Evolutionary conservation across 2,797 vertebrate species (phyloP).

Genomic region (Semotilus atromaculatus): DNA sequence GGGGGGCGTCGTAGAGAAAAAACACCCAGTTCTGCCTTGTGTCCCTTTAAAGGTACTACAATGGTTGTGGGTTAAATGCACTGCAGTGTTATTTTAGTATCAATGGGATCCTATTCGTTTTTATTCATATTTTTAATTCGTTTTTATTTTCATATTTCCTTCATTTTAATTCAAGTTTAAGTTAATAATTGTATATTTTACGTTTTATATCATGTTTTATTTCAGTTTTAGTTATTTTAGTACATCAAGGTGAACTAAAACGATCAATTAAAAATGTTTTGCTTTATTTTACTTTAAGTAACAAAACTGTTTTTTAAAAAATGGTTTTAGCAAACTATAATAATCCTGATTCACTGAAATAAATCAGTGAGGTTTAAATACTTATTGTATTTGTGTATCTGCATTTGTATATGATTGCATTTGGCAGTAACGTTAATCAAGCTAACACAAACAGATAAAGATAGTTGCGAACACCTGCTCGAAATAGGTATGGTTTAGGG

Average conservation of each 20-base stretch:
- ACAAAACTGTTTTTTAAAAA: neutral
- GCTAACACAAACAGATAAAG: slow-evolving; percentile 10
- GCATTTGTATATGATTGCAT: neutral
- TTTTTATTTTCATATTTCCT: neutral
- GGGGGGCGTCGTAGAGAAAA: too few species aligned
- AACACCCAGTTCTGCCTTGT: too few species aligned
- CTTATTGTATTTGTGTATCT: neutral
- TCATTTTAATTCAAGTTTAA: neutral
- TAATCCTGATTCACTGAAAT: neutral
- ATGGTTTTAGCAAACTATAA: neutral
- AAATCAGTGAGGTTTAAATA: too few species aligned
- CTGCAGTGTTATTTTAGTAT: neutral
- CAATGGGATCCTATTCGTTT: neutral
- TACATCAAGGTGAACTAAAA: neutral
- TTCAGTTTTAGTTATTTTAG: neutral
- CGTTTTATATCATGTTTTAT: neutral
- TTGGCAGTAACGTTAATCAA: neutral
- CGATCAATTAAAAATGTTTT: neutral
- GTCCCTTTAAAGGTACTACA: neutral
- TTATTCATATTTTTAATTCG: neutral
- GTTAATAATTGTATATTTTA: neutral
- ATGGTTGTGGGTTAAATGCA: neutral
- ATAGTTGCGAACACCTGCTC: neutral
- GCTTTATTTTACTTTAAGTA: neutral
- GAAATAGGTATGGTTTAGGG: neutral